Evolutionary conservation across 30 jellyfish, hydroid and myxozoan genomes (phyloP).

Genomic region (Hydractinia echinata): DNA sequence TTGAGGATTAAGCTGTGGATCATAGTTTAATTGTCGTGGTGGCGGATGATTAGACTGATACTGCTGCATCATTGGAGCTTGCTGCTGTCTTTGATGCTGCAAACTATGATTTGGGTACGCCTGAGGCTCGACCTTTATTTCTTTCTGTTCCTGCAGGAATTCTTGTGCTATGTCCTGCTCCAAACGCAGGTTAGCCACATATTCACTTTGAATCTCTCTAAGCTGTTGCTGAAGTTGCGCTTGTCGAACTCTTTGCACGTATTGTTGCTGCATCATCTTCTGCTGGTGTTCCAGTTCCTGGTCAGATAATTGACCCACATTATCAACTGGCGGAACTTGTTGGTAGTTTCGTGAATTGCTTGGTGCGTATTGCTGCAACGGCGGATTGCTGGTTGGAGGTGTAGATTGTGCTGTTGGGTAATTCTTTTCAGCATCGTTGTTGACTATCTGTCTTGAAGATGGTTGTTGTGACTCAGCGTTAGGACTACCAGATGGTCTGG

Average conservation of each 20-base stretch:
- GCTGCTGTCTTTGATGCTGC: neutral
- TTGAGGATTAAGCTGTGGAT: neutral
- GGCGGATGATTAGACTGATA: neutral
- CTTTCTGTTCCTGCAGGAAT: conserved; percentile 25
- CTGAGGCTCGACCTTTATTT: neutral
- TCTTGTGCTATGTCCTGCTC: conserved; percentile 39
- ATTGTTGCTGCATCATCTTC: conserved; percentile 35
- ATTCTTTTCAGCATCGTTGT: no score
- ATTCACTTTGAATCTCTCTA: conserved; percentile 24
- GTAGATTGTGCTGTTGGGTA: no score
- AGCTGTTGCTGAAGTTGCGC: conserved; percentile 37
- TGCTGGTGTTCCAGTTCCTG: conserved; percentile 29
- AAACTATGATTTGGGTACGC: neutral
- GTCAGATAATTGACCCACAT: neutral
- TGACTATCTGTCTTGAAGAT: no score
- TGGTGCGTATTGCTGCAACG: neutral
- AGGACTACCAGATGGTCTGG: no score
- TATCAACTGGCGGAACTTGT: neutral
- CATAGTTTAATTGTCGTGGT: neutral
- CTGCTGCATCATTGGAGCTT: neutral
- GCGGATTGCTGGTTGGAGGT: no score
- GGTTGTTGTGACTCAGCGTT: no score
- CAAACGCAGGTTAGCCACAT: conserved; percentile 22
- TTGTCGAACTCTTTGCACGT: conserved; percentile 36
- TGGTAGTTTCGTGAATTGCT: neutral